Percentiles rank a stretch among this genome's conserved stretches.
Conservation (phyloP, 2,888 invertebrate species). For the Drosophila fungiperda region DNA sequence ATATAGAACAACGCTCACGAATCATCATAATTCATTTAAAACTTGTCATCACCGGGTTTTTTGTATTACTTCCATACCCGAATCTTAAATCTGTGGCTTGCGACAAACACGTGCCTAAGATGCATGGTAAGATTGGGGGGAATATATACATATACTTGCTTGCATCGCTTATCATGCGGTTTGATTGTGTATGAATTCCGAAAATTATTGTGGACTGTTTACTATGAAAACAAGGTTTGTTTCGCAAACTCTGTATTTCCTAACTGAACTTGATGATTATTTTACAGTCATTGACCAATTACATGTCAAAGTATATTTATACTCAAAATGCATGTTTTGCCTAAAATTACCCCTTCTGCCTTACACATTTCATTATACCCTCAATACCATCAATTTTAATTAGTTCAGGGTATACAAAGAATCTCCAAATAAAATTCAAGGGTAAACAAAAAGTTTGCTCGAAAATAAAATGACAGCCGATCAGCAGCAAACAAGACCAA, state of each 20-base stretch:
- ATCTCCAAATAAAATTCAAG: neutral
- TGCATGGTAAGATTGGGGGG: neutral
- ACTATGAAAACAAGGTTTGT: neutral
- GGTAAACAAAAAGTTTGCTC: slow-evolving; percentile 33
- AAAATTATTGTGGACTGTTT: neutral
- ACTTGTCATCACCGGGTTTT: neutral
- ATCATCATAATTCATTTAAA: neutral
- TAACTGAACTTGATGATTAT: neutral
- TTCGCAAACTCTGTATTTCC: neutral
- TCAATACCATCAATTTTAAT: neutral
- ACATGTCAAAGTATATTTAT: neutral
- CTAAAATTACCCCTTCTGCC: neutral
- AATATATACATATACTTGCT: neutral
- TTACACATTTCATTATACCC: neutral
- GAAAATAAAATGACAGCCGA: slow-evolving; percentile 12
- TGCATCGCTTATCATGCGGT: neutral
- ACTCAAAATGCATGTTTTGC: neutral
- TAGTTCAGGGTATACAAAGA: neutral
- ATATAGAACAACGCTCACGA: neutral
- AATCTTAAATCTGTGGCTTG: neutral
- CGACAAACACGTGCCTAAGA: neutral
- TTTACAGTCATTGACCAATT: neutral
- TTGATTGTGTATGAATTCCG: neutral
- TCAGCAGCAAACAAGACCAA: slow-evolving; percentile 28
- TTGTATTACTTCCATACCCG: neutral